Evolutionary conservation across 2,888 invertebrate genomes (phyloP).

Genomic region (Heliconius sara): DNA sequence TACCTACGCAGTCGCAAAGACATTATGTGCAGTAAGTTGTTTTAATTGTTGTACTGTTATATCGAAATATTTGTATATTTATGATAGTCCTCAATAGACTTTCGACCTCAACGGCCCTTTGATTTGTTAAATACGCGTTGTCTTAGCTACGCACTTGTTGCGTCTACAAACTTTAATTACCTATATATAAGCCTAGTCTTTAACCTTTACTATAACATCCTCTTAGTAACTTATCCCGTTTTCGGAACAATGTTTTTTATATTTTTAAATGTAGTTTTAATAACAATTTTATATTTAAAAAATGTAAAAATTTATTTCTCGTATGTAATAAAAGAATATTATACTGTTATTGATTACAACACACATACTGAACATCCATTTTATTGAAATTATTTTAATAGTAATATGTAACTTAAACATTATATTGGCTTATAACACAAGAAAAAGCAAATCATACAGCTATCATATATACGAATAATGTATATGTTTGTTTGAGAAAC

Average conservation of each 20-base stretch:
- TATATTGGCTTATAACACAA: background rate
- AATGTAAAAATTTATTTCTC: too few relatives aligned
- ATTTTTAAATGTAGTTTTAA: too few relatives aligned
- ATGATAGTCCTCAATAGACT: background rate
- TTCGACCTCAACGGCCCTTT: background rate
- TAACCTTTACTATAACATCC: too few relatives aligned
- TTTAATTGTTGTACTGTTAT: background rate
- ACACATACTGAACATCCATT: background rate
- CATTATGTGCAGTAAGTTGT: conserved; percentile 78
- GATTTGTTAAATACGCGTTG: background rate
- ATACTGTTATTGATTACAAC: too few relatives aligned
- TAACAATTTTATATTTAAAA: too few relatives aligned
- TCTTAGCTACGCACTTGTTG: background rate
- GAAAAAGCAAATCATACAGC: conserved; percentile 14
- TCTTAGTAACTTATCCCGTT: too few relatives aligned
- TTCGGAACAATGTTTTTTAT: too few relatives aligned
- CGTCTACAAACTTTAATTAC: background rate
- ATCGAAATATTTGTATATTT: background rate
- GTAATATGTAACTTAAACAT: too few relatives aligned
- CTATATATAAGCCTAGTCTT: background rate
- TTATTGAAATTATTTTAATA: background rate
- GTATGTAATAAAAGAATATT: too few relatives aligned
- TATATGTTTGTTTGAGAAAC: conserved; percentile 3
- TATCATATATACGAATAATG: background rate
- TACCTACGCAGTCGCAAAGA: conserved; percentile 82